Conservation (phyloP, 2,797 vertebrate genomes). For the Urophycis tenuis region DNA sequence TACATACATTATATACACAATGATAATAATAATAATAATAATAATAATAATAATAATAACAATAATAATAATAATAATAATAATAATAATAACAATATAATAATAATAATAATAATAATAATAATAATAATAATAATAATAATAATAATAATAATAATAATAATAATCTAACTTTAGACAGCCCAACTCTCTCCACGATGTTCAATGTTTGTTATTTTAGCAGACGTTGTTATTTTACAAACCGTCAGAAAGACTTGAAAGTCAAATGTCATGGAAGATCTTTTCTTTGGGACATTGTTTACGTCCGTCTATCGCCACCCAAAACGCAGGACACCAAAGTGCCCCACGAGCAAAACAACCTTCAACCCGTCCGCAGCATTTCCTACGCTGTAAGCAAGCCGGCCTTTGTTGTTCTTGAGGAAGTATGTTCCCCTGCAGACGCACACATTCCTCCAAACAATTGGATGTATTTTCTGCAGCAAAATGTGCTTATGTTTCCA, state of each 20-base stretch:
- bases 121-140: too few relatives aligned
- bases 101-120: too few relatives aligned
- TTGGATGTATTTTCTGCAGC: slow-evolving; percentile 28
- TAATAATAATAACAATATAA: too few relatives aligned
- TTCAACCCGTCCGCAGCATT: slow-evolving; percentile 23
- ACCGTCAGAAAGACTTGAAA: neutral
- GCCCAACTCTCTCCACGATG: neutral
- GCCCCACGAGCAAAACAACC: slow-evolving; percentile 33
- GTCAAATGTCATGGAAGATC: neutral
- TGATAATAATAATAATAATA: too few relatives aligned
- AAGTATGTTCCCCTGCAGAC: slow-evolving; percentile 26
- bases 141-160: too few relatives aligned
- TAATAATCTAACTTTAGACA: neutral
- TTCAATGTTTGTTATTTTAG: neutral
- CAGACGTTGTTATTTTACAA: neutral
- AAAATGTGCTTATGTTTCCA: slow-evolving; percentile 17
- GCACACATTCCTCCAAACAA: slow-evolving; percentile 47
- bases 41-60: too few relatives aligned
- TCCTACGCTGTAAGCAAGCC: slow-evolving; percentile 27
- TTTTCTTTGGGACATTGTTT: neutral
- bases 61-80: too few relatives aligned
- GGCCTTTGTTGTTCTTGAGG: slow-evolving; percentile 43
- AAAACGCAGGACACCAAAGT: neutral
- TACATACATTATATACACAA: neutral
- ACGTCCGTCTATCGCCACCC: neutral